Conservation (phyloP, 2,113 vertebrate species). For the Otolemur garnettii region DNA sequence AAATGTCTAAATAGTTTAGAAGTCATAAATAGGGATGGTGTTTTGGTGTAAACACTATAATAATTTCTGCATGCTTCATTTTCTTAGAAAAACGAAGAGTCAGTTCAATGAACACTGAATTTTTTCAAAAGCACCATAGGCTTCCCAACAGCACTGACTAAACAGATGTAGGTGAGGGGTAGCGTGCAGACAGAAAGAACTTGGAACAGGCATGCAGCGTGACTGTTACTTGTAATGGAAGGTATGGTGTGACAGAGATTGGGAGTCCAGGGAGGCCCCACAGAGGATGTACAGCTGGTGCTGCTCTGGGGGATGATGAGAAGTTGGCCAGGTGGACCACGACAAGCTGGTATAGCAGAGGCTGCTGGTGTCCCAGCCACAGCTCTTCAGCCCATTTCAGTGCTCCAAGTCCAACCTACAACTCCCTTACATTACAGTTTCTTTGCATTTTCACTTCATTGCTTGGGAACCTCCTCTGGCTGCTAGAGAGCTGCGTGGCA, state of each 20-base stretch:
- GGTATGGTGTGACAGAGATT: no score
- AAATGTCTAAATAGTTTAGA: constrained; percentile 56
- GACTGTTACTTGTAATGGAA: background rate
- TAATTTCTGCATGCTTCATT: constrained; percentile 44
- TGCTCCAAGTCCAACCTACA: background rate
- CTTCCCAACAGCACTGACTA: background rate
- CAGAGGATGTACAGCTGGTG: background rate
- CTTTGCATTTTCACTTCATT: no score
- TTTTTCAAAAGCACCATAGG: constrained; percentile 23
- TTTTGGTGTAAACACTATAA: constrained; percentile 19
- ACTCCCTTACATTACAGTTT: background rate
- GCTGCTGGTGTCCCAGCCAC: no score
- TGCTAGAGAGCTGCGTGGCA: background rate
- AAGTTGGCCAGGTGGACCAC: background rate
- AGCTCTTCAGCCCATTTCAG: background rate
- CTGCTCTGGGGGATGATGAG: background rate
- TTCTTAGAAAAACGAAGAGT: constrained; percentile 30
- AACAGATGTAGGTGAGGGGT: background rate
- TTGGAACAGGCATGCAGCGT: background rate
- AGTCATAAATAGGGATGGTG: constrained; percentile 11
- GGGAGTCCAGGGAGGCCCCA: background rate
- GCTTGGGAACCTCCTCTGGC: no score
- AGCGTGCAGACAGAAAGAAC: background rate
- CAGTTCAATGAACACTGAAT: constrained; percentile 22
- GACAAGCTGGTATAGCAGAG: background rate